Evolutionary conservation across 2,113 vertebrate genomes (phyloP).

Genomic region (Engraulis encrasicolus): DNA sequence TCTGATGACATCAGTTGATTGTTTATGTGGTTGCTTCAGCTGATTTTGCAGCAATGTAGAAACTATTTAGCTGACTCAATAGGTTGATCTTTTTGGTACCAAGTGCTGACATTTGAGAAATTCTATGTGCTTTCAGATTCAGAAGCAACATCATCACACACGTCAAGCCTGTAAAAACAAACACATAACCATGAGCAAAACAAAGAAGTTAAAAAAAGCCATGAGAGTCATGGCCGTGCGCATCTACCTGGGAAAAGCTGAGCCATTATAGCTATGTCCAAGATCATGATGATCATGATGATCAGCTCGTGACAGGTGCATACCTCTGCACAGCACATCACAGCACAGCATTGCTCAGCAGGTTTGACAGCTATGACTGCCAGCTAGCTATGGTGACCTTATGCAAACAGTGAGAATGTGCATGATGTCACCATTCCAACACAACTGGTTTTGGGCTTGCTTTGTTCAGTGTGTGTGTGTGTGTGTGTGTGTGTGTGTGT

Average conservation of each 20-base stretch:
- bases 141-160: background rate
- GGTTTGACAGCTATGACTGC: background rate
- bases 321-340: background rate
- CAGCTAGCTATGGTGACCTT: no score
- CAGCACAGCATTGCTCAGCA: no score
- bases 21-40: no score
- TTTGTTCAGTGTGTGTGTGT: no score
- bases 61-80: no score
- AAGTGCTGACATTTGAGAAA: background rate
- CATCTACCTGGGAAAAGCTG: background rate
- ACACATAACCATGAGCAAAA: background rate
- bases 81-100: no score
- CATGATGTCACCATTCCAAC: background rate
- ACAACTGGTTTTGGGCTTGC: background rate
- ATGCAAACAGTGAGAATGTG: background rate
- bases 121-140: background rate
- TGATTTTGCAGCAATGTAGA: no score
- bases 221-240: background rate
- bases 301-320: background rate
- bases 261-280: background rate
- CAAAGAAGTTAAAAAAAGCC: background rate
- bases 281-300: background rate
- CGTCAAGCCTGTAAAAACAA: no score
- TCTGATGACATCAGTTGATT: no score
- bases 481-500: no score